Evolutionary conservation across 2,888 invertebrate species (phyloP), one percentile per base, ranked within the genome.

Genomic region (Hesperia comma): DNA sequence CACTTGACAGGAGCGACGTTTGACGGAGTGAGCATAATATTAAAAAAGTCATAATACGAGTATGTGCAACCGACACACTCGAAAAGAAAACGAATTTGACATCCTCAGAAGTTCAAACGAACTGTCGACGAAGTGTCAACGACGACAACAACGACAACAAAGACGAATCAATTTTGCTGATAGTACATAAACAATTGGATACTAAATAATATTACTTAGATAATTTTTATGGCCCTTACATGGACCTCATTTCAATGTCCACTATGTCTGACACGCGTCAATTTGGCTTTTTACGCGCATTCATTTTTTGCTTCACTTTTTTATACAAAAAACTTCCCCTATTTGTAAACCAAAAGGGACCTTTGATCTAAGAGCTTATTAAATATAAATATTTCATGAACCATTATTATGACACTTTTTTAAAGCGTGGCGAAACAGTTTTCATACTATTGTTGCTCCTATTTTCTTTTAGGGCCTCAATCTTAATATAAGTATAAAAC

Each of bases 311-410:
- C 68, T 63, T 69, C 70, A 71, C 75, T 75, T 79, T 78, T 80
- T 78, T 71, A 77, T 80, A 79, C 80, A 86, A 87, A 88, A 83
- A 85, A 77, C 76, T 73, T 83, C 87, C 90, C 92, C 91, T 90
- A 90, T 90, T 90, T 88, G 84, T 86, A 84, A 87, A 87, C 82
- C 85, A 87, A 83, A 82, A 83, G 83, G 82, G 92, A 93, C 93
- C 93, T 93, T 92, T 93, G 92, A 92, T 92, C 93, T 80, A 77
- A 76, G 77, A 82, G 86, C 91, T 90, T 91, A 93, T 93, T 92
- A 92, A 91, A 91, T 85, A 83, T 90, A 88, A 92, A 92, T 93
- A 92, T 91, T 90, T 93, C 87, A 93, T 84, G 81, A 81, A 83
- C 82, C 74, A 80, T 81, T 82, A 86, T 81, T 77, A 69, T 70